These are phyloP conservation scores for Ctenomys sociabilis DNA, from an alignment of 2,113 vertebrate genomes.

Conservation along the genomic window DNA sequence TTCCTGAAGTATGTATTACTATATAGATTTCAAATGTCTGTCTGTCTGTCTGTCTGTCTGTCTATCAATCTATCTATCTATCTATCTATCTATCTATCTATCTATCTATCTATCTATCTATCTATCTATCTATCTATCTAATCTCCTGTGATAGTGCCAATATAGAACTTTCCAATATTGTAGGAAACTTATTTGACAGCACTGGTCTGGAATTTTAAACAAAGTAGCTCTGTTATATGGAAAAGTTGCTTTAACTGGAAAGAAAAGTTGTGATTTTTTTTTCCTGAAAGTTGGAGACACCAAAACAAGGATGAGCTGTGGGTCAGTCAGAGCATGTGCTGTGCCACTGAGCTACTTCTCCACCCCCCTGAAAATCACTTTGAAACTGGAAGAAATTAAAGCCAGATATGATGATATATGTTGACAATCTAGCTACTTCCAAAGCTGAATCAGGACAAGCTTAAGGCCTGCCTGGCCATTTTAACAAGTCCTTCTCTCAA, in stretches of 20 bases:
- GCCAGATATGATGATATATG: background rate
- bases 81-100: background rate
- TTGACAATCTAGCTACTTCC: background rate
- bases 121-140: background rate
- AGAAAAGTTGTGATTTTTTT: background rate
- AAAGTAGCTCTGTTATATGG: background rate
- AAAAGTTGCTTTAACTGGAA: background rate
- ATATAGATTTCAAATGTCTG: background rate
- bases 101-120: background rate
- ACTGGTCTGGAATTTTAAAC: background rate
- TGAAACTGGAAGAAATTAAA: constrained; percentile 16
- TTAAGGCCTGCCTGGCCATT: background rate
- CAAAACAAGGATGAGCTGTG: background rate
- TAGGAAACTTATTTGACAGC: background rate
- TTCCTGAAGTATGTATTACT: background rate
- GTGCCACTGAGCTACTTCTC: background rate
- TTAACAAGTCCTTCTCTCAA: background rate
- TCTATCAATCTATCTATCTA: background rate
- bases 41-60: background rate
- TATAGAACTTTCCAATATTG: background rate
- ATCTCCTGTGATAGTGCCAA: background rate
- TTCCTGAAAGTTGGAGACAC: background rate
- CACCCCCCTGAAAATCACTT: background rate
- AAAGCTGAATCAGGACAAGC: background rate
- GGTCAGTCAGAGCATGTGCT: background rate